These are phyloP conservation scores for Brachyhypopomus occidentalis DNA, from an alignment of 2,113 vertebrate genomes.

Conservation along the genomic window DNA sequence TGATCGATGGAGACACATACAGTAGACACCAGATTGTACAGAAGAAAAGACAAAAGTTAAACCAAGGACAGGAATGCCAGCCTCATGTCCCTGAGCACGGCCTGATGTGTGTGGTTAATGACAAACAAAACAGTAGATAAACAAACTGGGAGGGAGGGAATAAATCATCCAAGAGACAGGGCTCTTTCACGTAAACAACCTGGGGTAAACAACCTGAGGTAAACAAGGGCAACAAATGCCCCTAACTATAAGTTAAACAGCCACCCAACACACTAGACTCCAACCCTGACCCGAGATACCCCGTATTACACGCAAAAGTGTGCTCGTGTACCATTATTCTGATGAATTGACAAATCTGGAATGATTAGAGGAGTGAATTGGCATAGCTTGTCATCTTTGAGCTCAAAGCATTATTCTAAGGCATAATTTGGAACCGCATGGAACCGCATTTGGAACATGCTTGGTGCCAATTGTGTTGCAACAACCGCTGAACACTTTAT, in stretches of 20 bases:
- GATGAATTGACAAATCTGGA: neutral
- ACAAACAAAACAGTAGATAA: slow-evolving; percentile 56
- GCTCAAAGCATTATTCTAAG: slow-evolving; percentile 51
- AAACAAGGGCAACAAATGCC: slow-evolving; percentile 54
- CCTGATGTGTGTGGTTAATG: slow-evolving; percentile 55
- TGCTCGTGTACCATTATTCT: slow-evolving; percentile 24
- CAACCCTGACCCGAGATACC: slow-evolving; percentile 16
- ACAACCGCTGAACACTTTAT: slow-evolving; percentile 47
- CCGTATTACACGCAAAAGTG: slow-evolving; percentile 32
- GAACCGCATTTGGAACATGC: slow-evolving; percentile 18
- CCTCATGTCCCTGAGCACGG: slow-evolving; percentile 42
- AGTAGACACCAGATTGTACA: neutral
- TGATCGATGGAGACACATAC: neutral
- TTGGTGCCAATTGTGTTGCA: slow-evolving; percentile 47
- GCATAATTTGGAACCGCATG: too few species aligned
- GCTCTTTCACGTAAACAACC: slow-evolving; percentile 58
- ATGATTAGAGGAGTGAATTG: neutral
- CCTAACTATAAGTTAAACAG: slow-evolving; percentile 30
- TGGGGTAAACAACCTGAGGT: slow-evolving; percentile 58
- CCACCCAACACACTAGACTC: slow-evolving; percentile 22
- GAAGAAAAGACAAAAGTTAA: neutral
- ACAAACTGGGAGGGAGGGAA: slow-evolving; percentile 54
- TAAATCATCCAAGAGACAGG: slow-evolving; percentile 55
- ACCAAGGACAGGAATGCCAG: slow-evolving; percentile 25
- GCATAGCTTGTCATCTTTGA: slow-evolving; percentile 35